phyloP scores from a whole-genome alignment of 2,113 vertebrate genomes.

The Elaphurus davidianus region DNA sequence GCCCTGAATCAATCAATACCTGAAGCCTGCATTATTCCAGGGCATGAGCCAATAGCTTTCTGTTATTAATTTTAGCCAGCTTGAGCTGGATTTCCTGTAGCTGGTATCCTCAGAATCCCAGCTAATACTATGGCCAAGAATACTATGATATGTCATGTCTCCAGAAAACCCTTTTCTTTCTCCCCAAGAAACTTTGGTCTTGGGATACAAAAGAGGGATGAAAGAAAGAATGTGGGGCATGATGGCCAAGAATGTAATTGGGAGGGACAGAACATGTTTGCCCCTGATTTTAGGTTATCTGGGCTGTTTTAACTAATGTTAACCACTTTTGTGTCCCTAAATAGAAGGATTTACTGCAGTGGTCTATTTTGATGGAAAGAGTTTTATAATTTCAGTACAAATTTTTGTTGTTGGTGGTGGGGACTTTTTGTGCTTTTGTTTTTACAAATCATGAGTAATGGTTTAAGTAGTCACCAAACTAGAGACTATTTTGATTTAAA shows the following conservation, averaged over 20 bases:
- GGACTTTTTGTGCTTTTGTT: slow-evolving; percentile 3
- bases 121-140: not conserved
- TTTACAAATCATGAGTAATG: not conserved
- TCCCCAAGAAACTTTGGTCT: not conserved
- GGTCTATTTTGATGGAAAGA: not conserved
- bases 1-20: not conserved
- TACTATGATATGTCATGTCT: not conserved
- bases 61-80: not conserved
- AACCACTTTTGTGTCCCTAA: not conserved
- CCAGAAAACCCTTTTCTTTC: not conserved
- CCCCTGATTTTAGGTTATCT: not conserved
- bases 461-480: not conserved
- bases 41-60: not conserved
- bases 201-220: not conserved
- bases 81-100: not conserved
- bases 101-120: not conserved
- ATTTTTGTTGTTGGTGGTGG: not conserved
- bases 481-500: not conserved
- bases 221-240: not conserved
- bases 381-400: not conserved
- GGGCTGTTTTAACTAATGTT: not conserved
- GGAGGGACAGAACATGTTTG: not conserved
- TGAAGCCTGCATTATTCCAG: not conserved
- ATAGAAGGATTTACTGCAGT: not conserved
- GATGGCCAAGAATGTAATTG: not conserved